phyloP scores from a whole-genome alignment of 2,797 vertebrate genomes.

The Vireo griseus region DNA sequence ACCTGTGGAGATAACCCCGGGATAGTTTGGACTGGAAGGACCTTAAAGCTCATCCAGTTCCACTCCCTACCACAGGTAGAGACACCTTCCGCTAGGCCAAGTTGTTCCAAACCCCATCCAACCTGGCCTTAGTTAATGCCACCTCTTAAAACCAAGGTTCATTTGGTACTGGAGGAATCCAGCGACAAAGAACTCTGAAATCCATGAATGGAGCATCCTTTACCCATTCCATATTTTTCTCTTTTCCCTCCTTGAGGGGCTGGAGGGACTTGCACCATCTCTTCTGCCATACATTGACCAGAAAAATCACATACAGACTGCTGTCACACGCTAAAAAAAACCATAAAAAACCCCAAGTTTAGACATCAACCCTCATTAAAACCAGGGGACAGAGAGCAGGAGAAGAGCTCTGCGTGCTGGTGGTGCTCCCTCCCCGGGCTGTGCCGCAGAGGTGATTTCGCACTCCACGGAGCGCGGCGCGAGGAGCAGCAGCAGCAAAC shows the following conservation, averaged over 20 bases:
- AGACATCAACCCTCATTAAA: not conserved
- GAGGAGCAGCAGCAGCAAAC: not conserved
- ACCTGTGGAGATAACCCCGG: rapidly evolving
- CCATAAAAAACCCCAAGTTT: rapidly evolving
- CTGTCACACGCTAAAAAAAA: rapidly evolving
- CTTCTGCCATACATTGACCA: rapidly evolving
- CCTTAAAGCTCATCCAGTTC: not conserved
- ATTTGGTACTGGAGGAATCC: not conserved
- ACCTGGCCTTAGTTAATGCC: rapidly evolving
- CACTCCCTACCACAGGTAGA: not conserved
- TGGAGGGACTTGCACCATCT: not conserved
- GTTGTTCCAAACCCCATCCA: not conserved
- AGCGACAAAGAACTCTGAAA: not conserved
- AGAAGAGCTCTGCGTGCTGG: not conserved
- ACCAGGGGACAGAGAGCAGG: not conserved
- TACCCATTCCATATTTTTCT: rapidly evolving
- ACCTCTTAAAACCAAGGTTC: rapidly evolving
- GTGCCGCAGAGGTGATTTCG: not conserved
- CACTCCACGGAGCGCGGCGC: not conserved
- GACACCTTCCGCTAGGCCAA: not conserved
- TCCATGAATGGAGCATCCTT: not conserved
- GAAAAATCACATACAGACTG: not conserved
- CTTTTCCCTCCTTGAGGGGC: not conserved
- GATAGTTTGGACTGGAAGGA: not conserved
- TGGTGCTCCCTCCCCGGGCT: not conserved